Base-by-base conservation (phyloP, 2,888 invertebrate genomes). In the Ectemnius cavifrons region DNA sequence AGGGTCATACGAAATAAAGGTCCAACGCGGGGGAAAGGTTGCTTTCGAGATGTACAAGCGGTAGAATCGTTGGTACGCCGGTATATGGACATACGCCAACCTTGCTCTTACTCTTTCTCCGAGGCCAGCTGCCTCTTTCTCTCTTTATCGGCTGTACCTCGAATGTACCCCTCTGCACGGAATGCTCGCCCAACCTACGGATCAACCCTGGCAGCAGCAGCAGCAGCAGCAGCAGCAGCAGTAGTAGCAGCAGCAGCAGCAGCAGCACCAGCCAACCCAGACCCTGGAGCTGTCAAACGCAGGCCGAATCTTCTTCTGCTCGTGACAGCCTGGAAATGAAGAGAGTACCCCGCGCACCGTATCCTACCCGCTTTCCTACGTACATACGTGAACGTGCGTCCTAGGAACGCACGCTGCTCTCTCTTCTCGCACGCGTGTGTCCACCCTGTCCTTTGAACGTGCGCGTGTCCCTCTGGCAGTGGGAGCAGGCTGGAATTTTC, bases 211-310 rank as follows among this genome's bases (percentile, higher is more conserved):
- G 67, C 73, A 60, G 71, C 68, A 46, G 71, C 66, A 23, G 23
- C 23, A 23, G 23, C 3, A 23, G 23, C 23, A 23, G 47, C 13
- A 47, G 13, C 73, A 60, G 71, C 68, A 46, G 71, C 67, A 23
- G 69, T 68, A 14, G 59, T 76, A 67, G 73, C 81, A 61, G 66
- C 77, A 63, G 60, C 75, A 62, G 65, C 82, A 71, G 67, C 80
- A 70, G 78, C 84, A 79, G 78, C 81, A 78, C 84, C 85, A 87
- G 86, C 88, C 88, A 88, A 87, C 89, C 89, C 88, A 88, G 88
- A 89, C 89, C 89, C 89, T 90, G 89, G 89, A 89, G 88, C 91
- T 91, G 91, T 91, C 91, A 91, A 89, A 88, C 89, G 86, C 91
- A 91, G 90, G 85, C 87, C 87, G 89, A 90, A 90, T 91, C 91